Percentiles rank a stretch among this genome's conserved stretches.
These are phyloP conservation scores for Heterodera carotae DNA, from an alignment of 1,140 invertebrate species.

Conservation along the genomic window DNA sequence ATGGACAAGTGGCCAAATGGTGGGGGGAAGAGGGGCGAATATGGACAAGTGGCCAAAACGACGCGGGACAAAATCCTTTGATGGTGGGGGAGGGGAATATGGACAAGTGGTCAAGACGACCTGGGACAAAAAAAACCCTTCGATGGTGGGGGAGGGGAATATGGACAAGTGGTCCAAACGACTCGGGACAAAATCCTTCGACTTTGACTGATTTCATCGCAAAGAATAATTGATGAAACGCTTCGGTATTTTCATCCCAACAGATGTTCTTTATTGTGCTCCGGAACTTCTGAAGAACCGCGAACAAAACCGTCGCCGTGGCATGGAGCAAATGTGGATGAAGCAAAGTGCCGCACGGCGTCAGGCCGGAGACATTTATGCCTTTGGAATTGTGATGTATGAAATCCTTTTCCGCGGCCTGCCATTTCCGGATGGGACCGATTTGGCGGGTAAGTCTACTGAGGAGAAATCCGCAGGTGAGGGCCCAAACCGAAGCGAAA, in stretches of 20 bases:
- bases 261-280: slow-evolving; percentile 27
- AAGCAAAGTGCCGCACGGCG: slow-evolving; percentile 56
- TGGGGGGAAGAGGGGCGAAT: too few relatives aligned
- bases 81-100: too few relatives aligned
- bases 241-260: neutral
- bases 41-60: too few relatives aligned
- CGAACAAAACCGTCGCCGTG: slow-evolving; percentile 46
- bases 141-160: too few relatives aligned
- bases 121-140: too few relatives aligned
- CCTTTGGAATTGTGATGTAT: slow-evolving; percentile 65
- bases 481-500: neutral
- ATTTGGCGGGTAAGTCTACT: slow-evolving; percentile 28
- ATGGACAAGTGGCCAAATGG: too few relatives aligned
- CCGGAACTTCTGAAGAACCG: slow-evolving; percentile 41
- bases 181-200: too few relatives aligned
- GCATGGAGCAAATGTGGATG: slow-evolving; percentile 55
- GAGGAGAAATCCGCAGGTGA: slow-evolving; percentile 16
- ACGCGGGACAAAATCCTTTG: too few relatives aligned
- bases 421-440: slow-evolving; percentile 56
- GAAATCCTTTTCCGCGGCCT: slow-evolving; percentile 61
- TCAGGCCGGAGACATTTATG: slow-evolving; percentile 62
- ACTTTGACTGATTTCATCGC: too few relatives aligned
- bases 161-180: too few relatives aligned
- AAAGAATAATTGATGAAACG: too few relatives aligned
- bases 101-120: too few relatives aligned